Conservation (phyloP, 2,888 invertebrate species). For the Diarsia mendica region DNA sequence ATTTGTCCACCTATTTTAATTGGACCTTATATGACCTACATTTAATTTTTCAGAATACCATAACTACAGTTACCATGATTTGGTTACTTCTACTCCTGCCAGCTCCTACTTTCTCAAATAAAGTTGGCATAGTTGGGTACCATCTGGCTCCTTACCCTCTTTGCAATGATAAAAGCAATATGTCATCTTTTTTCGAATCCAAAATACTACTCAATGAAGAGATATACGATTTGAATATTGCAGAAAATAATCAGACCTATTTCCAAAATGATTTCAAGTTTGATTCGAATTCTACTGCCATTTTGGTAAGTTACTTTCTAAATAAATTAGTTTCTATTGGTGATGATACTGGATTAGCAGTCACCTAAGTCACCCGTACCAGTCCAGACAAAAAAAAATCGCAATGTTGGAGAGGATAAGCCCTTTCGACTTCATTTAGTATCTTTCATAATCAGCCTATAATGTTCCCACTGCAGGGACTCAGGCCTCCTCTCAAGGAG, state of each 20-base stretch:
- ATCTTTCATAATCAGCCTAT: too few relatives aligned
- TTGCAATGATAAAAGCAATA: conserved; percentile 62
- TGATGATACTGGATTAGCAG: too few relatives aligned
- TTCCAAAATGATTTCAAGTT: conserved; percentile 59
- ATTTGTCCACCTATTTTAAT: too few relatives aligned
- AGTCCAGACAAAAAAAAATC: too few relatives aligned
- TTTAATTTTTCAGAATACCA: conserved; percentile 1
- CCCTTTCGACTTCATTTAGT: too few relatives aligned
- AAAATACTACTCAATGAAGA: conserved; percentile 69
- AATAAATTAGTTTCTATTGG: too few relatives aligned
- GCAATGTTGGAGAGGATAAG: too few relatives aligned
- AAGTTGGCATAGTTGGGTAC: conserved; percentile 11
- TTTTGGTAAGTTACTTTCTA: conserved; percentile 63
- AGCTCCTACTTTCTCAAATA: not conserved
- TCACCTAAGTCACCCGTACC: too few relatives aligned
- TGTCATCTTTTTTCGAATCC: conserved; percentile 57
- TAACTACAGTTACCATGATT: conserved; percentile 19
- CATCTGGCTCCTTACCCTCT: conserved; percentile 23
- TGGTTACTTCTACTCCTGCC: conserved; percentile 14
- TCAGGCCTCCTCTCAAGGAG: too few relatives aligned
- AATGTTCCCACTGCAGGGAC: too few relatives aligned
- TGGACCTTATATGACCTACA: too few relatives aligned
- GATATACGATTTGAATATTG: conserved; percentile 63
- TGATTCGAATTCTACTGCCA: conserved; percentile 66
- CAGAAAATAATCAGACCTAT: conserved; percentile 44